phyloP scores from a whole-genome alignment of 37 sponge, comb jelly and placozoan genomes.

The Theonella swinhoei region DNA sequence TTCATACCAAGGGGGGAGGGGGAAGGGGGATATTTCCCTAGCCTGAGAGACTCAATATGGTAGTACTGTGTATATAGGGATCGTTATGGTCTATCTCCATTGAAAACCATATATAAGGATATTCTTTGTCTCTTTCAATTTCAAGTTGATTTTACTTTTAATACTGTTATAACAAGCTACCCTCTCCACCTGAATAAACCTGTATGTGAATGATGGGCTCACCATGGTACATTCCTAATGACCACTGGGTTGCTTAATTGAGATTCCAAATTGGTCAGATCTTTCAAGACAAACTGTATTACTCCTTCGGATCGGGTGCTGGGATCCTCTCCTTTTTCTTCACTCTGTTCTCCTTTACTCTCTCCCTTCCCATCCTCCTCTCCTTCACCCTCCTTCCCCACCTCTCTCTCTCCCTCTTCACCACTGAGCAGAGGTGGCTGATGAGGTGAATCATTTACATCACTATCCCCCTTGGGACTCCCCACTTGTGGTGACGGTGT shows the following conservation, averaged over 20 bases:
- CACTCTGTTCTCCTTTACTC: too few relatives aligned
- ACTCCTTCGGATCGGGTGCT: constrained; percentile 58
- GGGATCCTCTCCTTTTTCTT: constrained; percentile 51
- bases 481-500: constrained; percentile 36
- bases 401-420: constrained; percentile 1
- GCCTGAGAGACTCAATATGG: too few relatives aligned
- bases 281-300: constrained; percentile 21
- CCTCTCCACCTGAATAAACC: too few relatives aligned
- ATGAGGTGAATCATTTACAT: constrained; percentile 20
- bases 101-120: too few relatives aligned
- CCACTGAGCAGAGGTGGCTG: neutral
- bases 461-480: constrained; percentile 34
- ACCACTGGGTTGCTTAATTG: constrained; percentile 62
- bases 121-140: too few relatives aligned
- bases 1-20: neutral
- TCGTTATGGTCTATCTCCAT: too few relatives aligned
- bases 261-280: constrained; percentile 47
- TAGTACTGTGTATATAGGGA: too few relatives aligned
- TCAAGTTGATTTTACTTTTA: too few relatives aligned
- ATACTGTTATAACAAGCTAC: too few relatives aligned
- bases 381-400: constrained; percentile 9
- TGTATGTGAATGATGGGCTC: too few relatives aligned
- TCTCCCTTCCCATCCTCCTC: constrained; percentile 6
- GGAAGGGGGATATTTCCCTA: neutral
- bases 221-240: constrained; percentile 93